These are phyloP conservation scores for Microcebus tavaratra DNA, from an alignment of 2,113 vertebrate species.

Conservation along the genomic window DNA sequence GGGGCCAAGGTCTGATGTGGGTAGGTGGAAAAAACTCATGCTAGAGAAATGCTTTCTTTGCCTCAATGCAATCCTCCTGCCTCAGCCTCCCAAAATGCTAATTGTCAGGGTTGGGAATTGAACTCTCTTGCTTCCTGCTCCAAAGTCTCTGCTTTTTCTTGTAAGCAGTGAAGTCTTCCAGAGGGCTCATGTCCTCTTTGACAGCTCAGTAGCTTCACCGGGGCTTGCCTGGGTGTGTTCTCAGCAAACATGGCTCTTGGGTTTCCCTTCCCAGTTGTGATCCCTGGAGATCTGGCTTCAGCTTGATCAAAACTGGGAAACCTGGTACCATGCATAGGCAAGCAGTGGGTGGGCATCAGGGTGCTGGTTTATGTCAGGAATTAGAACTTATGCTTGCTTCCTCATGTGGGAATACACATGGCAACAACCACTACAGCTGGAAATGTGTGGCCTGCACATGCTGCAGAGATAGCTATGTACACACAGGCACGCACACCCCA, in stretches of 20 bases:
- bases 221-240: background rate
- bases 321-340: background rate
- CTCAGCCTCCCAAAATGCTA: no score
- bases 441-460: background rate
- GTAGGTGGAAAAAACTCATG: background rate
- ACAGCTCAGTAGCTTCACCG: background rate
- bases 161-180: background rate
- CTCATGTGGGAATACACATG: background rate
- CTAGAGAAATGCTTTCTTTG: background rate
- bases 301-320: background rate
- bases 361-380: background rate
- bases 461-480: background rate
- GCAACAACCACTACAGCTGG: background rate
- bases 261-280: background rate
- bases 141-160: background rate
- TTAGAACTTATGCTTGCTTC: background rate
- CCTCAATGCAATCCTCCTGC: background rate
- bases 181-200: background rate
- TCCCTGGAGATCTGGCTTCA: background rate
- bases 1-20: background rate
- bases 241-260: background rate
- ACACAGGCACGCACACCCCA: background rate
- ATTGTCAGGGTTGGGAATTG: background rate
- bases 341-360: fast-evolving
- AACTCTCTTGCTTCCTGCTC: background rate